Evolutionary conservation across 2,113 vertebrate species (phyloP), one percentile per base, ranked within the genome.

Genomic region (Perca fluviatilis): DNA sequence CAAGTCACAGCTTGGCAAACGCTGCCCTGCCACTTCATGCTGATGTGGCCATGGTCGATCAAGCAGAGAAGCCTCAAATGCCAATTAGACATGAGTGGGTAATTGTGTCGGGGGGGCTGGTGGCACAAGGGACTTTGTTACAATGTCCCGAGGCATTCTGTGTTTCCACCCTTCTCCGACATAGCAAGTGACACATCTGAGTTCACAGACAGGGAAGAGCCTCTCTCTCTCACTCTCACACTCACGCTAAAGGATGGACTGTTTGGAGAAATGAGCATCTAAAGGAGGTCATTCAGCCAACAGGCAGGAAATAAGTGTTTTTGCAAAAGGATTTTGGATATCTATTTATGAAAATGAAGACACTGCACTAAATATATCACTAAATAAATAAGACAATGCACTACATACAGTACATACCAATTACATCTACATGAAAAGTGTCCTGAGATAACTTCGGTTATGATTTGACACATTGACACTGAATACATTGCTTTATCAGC

Each of bases 51-150:
- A 93, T 91, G 94, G 88, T 93, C 91, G 83, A 95, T 95, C 94
- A 95, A 95, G 93, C 95, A 95, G 92, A 92, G 94, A 94, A 92
- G 87, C 92, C 91, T 91, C 86, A 92, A 94, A 95, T 95, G 90
- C 92, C 95, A 95, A 96, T 95, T 96, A 96, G 94, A 95, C 93
- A 92, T 91, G 86, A 94, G 93, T 89, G 94, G 92, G 94, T 96
- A 95, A 96, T 95, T 96, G 95, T 94, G 91, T 93, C 91, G 77
- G 85, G 92, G 90, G 91, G 92, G 91, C 92, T 94, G 93, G 93
- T 94, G 95, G 94, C 93, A 93, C 93, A 54, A 85, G 92, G 88
- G 93, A 93, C 91, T 83, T 89, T 91, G 93, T 90, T 93, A 92
- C 91, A 94, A 92, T 92, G 89, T 93, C 95, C 95, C 92, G 79